These are phyloP conservation scores for Potamarius usumacintae DNA, from an alignment of 2,113 vertebrate species.

Conservation along the genomic window DNA sequence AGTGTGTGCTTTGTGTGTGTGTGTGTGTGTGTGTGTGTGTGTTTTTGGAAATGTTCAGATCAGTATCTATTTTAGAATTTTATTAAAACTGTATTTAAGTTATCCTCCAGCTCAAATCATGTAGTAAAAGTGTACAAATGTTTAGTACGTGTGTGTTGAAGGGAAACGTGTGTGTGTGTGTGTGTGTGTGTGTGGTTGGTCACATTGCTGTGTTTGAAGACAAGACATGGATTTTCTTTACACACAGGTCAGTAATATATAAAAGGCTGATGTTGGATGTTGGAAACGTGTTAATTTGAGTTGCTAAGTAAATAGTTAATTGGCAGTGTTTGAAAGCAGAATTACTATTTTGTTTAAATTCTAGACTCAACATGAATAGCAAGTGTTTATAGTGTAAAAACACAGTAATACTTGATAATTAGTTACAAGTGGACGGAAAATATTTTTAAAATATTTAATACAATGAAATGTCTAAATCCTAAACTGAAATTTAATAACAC, in stretches of 20 bases:
- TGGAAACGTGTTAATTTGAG: background rate
- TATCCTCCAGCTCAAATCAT: slow-evolving; percentile 60
- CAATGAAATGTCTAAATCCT: background rate
- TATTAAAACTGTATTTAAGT: slow-evolving; percentile 50
- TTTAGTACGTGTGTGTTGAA: background rate
- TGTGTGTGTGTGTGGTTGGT: background rate
- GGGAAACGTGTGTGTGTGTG: background rate
- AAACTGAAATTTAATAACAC: background rate
- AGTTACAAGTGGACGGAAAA: background rate
- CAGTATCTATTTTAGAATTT: slow-evolving; percentile 45
- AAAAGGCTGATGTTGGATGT: background rate
- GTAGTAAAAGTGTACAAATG: slow-evolving; percentile 45
- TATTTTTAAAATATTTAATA: background rate
- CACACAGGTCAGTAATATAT: slow-evolving; percentile 63
- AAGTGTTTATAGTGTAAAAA: background rate
- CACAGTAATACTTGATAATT: background rate
- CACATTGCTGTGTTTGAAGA: background rate
- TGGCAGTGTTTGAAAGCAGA: background rate
- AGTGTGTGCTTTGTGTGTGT: slow-evolving; percentile 37
- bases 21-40: slow-evolving; percentile 28
- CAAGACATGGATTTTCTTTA: slow-evolving; percentile 65
- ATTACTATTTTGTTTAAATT: background rate
- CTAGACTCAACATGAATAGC: background rate
- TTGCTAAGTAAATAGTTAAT: background rate
- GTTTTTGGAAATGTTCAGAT: slow-evolving; percentile 42